Base-by-base conservation (phyloP, 2,113 vertebrate species). In the Jacana jacana region DNA sequence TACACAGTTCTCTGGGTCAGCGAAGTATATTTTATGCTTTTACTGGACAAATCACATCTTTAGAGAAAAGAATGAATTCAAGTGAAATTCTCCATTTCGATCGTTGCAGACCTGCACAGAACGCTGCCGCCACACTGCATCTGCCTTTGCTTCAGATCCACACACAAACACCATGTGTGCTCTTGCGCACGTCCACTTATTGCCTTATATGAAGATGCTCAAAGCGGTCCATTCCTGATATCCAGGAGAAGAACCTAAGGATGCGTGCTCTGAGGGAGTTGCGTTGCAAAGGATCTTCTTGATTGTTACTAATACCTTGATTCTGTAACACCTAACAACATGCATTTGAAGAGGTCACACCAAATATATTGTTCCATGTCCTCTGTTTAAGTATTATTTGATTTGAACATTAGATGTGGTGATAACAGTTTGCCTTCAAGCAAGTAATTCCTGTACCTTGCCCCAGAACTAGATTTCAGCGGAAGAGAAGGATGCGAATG, bases 151-250 rank as follows among this genome's bases (percentile, higher is more conserved):
- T 76, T 35, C 31, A 30, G 58, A 68, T 39, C 52, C 65, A 75
- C 94, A 49, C 35, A 31, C 72, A 81, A n/a, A 77, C 95, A 91
- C 93, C 89, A 93, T 42, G 96, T 97, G 98, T 78, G 85, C 98
- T 75, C 7, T 8, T 17, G 93, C 91, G 48, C 98, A 95, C 97
- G 97, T 83, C 94, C 35, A 84, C 97, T 95, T 90, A 98, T 97
- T 99, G 99, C 99, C 99, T 99, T 98, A 97, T 98, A 58, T 90
- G 97, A 72, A 98, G 98, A 64, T 94, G 97, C 81, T 98, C 97
- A 57, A 98, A 93, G 86, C 22, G 95, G 81, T 96, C 97, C 49
- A 97, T 84, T 88, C 98, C 97, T 33, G 94, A 71, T 11, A 99
- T 95, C 98, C 99, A 99, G 92, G 77, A 97, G 92, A 99, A 97